Percentiles rank a stretch among this genome's conserved stretches.
Conservation (phyloP, 2,113 vertebrate species). For the Grammomys surdaster region DNA sequence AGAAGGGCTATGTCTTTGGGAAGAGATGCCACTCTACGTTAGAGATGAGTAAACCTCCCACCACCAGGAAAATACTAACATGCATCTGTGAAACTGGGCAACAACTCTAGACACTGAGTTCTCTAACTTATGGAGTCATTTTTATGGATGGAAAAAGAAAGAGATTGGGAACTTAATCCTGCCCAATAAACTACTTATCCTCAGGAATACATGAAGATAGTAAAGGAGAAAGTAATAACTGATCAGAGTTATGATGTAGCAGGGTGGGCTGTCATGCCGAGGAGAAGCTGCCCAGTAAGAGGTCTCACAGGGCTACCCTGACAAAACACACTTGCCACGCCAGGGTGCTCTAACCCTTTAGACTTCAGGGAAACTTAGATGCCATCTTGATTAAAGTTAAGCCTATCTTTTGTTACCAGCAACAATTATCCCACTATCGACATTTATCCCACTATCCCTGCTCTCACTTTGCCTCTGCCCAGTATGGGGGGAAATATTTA, state of each 20-base stretch:
- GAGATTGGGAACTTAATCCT: neutral
- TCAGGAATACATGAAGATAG: neutral
- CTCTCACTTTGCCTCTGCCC: neutral
- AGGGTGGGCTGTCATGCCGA: neutral
- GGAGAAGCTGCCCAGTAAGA: neutral
- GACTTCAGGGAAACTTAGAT: neutral
- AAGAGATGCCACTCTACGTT: neutral
- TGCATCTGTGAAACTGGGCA: neutral
- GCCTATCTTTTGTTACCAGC: neutral
- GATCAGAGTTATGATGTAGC: neutral
- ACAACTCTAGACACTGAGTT: neutral
- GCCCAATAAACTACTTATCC: neutral
- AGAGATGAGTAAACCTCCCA: constrained; percentile 12
- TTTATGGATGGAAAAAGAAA: neutral
- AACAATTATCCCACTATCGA: neutral
- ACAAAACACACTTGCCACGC: neutral
- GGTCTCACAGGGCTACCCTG: neutral
- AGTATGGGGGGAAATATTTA: neutral
- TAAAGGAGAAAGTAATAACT: neutral
- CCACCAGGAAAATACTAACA: neutral
- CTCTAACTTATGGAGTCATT: neutral
- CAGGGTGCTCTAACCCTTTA: neutral
- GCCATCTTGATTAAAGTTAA: neutral
- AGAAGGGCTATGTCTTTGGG: neutral
- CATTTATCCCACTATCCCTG: neutral